Evolutionary conservation across 2,888 invertebrate genomes (phyloP), one percentile per base, ranked within the genome.

Genomic region (Andrena bucephala): DNA sequence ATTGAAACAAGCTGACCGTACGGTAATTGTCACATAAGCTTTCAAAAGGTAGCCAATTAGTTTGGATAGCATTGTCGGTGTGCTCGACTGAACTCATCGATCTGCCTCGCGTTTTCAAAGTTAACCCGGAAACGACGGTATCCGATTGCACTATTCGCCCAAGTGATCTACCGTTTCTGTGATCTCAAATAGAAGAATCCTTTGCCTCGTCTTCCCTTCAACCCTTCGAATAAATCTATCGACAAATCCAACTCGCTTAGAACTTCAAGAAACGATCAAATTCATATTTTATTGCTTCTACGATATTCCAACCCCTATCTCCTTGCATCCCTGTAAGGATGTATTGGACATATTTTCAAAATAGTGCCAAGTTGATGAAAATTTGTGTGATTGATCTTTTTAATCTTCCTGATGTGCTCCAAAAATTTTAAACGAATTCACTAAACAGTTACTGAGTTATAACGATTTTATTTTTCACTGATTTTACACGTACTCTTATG

Each of bases 41-140:
- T 73, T 88, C 77, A 80, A 86, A 83, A 80, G 83, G 71, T 70
- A 71, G 69, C 81, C 85, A 86, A 87, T 87, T 87, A 86, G 63
- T 83, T 85, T 57, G 62, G 67, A 81, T 77, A 71, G 70, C 69
- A 86, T 83, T 85, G 78, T 81, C 78, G 77, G 27, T 42, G 77
- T 76, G 85, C 78, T 88, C 83, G 77, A 78, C 62, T 82, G 83
- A 85, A 67, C 65, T 74, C 68, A 86, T 87, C 82, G 87, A 87
- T 86, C 77, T 76, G 2, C 29, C 29, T 42, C 42, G 69, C 74
- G 79, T 74, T 74, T 77, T 76, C 80, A 50, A 66, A 77, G 62
- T 72, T 36, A 33, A 72, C 63, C 50, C 66, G 76, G 54, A 70
- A 76, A 65, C 70, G 42, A 62, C 66, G 67, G 67, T 65, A 52